These are phyloP conservation scores for Prunella strophiata DNA, from an alignment of 2,797 vertebrate genomes.

Conservation along the genomic window DNA sequence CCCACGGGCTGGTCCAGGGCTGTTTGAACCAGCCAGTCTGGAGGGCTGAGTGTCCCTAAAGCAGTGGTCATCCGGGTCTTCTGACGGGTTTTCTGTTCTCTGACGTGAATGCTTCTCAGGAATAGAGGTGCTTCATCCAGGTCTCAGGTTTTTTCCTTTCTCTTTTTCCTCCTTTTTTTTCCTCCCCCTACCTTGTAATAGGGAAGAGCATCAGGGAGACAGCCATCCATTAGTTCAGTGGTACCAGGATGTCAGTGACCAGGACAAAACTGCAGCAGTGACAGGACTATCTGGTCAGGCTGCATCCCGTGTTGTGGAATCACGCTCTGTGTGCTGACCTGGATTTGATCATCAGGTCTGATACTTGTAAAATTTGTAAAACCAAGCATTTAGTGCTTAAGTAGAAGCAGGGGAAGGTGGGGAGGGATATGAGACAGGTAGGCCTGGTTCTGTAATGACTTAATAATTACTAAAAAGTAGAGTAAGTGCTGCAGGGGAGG, in stretches of 20 bases:
- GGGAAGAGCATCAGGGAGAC: not conserved
- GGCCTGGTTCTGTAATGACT: not conserved
- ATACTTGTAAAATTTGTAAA: not conserved
- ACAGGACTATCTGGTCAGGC: not conserved
- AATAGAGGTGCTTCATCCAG: not conserved
- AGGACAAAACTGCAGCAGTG: not conserved
- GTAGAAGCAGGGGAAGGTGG: not conserved
- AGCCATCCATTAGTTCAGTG: not conserved
- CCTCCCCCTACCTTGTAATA: not conserved
- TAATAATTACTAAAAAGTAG: not conserved
- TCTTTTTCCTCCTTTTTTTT: rapidly evolving
- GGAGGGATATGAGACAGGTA: not conserved
- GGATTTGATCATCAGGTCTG: not conserved
- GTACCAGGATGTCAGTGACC: not conserved
- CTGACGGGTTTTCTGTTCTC: not conserved
- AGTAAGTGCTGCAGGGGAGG: not conserved
- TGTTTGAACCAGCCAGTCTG: rapidly evolving
- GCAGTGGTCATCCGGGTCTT: not conserved
- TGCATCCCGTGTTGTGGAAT: rapidly evolving
- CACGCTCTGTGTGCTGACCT: rapidly evolving
- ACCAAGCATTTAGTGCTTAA: not conserved
- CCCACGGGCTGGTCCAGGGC: not conserved
- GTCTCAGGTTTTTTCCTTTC: not conserved
- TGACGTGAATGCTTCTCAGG: not conserved
- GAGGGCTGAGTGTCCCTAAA: slow-evolving; percentile 46